Evolutionary conservation across 2,888 invertebrate genomes (phyloP).

Genomic region (Drosophila longiperda): DNA sequence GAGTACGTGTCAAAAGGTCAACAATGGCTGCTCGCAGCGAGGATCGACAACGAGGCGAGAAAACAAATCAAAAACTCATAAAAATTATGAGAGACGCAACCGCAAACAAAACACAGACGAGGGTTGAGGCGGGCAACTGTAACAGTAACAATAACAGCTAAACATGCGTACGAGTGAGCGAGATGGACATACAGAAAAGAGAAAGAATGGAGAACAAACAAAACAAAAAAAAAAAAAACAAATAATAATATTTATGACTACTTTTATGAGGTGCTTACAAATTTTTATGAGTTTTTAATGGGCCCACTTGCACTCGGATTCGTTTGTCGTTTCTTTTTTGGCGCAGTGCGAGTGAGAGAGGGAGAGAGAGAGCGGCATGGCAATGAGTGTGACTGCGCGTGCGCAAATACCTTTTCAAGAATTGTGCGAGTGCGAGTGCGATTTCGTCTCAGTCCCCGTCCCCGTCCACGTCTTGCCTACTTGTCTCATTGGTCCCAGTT

Average conservation of each 20-base stretch:
- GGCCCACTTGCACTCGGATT: constrained; percentile 65
- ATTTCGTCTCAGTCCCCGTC: background rate
- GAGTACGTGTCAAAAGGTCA: constrained; percentile 67
- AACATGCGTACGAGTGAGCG: background rate
- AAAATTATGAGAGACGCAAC: constrained; percentile 74
- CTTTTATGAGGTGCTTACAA: constrained; percentile 86
- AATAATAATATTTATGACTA: constrained; percentile 85
- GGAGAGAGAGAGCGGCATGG: constrained; percentile 20
- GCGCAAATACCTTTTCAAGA: constrained; percentile 78
- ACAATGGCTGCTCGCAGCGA: constrained; percentile 72
- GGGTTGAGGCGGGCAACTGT: constrained; percentile 62
- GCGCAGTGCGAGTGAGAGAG: constrained; percentile 36
- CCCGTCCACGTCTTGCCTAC: constrained; percentile 10
- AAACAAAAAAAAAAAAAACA: constrained; percentile 42
- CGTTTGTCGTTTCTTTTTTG: constrained; percentile 47
- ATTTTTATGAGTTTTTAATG: constrained; percentile 85
- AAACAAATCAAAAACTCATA: constrained; percentile 77
- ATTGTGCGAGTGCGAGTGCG: constrained; percentile 42
- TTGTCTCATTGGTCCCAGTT: constrained; percentile 29
- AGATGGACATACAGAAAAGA: constrained; percentile 1
- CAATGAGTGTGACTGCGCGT: constrained; percentile 78
- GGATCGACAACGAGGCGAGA: constrained; percentile 61
- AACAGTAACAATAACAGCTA: constrained; percentile 38
- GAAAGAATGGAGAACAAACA: constrained; percentile 9
- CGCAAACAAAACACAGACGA: constrained; percentile 65